A percentile compares a stretch with the other conserved stretches of the same genome.
These are phyloP conservation scores for Halyomorpha halys DNA, from an alignment of 1,140 invertebrate genomes.

Conservation along the genomic window DNA sequence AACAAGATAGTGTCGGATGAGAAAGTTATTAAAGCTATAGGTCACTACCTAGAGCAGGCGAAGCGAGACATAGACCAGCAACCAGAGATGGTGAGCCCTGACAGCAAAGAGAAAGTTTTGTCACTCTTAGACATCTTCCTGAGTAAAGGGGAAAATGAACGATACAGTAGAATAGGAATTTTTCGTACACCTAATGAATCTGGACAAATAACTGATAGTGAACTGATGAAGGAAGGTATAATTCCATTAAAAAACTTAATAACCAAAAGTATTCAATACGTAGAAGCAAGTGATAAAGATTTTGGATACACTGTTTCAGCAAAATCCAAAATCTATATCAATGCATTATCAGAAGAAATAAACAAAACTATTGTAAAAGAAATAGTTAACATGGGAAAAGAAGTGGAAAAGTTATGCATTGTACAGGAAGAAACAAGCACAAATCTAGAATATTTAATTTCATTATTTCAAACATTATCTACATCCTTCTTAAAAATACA, in stretches of 20 bases:
- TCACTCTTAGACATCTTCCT: not conserved
- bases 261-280: not conserved
- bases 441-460: not conserved
- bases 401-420: not conserved
- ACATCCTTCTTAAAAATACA: too few species aligned
- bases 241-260: not conserved
- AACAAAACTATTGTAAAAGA: not conserved
- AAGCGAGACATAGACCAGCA: not conserved
- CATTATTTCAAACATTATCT: not conserved
- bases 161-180: not conserved
- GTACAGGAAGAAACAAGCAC: not conserved
- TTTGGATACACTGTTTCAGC: constrained; percentile 25
- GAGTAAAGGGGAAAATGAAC: not conserved
- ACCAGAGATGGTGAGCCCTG: not conserved
- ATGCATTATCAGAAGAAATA: not conserved
- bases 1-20: not conserved
- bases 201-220: not conserved
- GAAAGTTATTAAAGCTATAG: not conserved
- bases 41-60: not conserved
- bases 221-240: not conserved
- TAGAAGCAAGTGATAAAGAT: constrained; percentile 2
- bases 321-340: constrained; percentile 17
- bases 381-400: not conserved
- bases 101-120: not conserved
- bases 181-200: not conserved